phyloP scores from a whole-genome alignment of 2,888 invertebrate genomes.

The Leptothorax acervorum region DNA sequence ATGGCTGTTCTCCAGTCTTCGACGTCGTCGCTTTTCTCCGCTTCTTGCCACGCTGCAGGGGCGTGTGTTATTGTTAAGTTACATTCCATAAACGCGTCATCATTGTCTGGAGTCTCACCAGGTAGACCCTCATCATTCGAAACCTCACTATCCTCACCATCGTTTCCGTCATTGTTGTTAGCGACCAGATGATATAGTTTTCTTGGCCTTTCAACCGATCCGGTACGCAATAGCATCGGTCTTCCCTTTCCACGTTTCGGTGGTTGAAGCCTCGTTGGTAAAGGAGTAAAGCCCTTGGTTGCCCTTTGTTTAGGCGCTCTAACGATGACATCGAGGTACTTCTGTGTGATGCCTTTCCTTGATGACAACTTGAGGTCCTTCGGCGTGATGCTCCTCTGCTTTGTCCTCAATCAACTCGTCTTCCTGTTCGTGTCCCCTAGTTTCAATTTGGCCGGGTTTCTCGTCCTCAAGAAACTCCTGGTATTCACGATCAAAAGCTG shows the following conservation, averaged over 20 bases:
- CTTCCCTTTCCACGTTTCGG: not conserved
- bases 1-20: not conserved
- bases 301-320: not conserved
- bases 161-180: not conserved
- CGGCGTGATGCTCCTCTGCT: too few relatives aligned
- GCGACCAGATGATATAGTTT: not conserved
- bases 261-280: not conserved
- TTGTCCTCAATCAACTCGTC: too few relatives aligned
- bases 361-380: too few relatives aligned
- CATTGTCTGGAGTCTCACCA: not conserved
- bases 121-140: not conserved
- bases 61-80: not conserved
- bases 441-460: too few relatives aligned
- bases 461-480: too few relatives aligned
- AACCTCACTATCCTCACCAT: not conserved
- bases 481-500: too few relatives aligned
- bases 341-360: too few relatives aligned
- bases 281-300: not conserved
- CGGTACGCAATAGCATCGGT: not conserved
- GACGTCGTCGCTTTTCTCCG: not conserved
- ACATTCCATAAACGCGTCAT: not conserved
- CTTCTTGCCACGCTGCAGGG: conserved; percentile 1
- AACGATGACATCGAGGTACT: too few relatives aligned
- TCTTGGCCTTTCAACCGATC: not conserved
- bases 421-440: too few relatives aligned